These are phyloP conservation scores for Eulimnadia texana DNA, from an alignment of 1,140 invertebrate genomes.

Conservation along the genomic window DNA sequence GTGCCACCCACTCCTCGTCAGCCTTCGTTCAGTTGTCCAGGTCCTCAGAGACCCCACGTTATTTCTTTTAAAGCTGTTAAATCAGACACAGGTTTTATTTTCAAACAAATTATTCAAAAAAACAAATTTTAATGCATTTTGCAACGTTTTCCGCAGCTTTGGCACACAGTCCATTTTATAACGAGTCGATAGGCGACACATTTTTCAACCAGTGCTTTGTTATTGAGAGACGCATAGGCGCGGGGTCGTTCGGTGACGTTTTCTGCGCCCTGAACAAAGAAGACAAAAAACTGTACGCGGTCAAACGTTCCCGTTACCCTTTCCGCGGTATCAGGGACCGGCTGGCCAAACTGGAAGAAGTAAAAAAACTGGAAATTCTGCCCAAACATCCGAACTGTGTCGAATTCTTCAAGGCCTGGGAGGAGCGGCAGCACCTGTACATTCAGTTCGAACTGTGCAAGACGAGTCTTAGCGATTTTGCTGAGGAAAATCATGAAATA, in stretches of 20 bases:
- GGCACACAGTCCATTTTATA: constrained; percentile 23
- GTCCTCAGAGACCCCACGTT: background rate
- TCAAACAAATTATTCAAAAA: too few relatives aligned
- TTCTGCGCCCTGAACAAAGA: constrained; percentile 47
- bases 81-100: background rate
- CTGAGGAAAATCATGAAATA: constrained; percentile 33
- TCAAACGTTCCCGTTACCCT: constrained; percentile 45
- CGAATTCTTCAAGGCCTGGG: constrained; percentile 52
- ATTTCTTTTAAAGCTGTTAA: constrained; percentile 6
- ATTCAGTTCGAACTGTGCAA: constrained; percentile 56
- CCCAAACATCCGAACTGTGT: constrained; percentile 52
- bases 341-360: constrained; percentile 46
- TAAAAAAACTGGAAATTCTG: constrained; percentile 49
- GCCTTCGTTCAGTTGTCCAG: constrained; percentile 6
- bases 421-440: constrained; percentile 50
- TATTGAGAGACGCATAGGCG: constrained; percentile 43
- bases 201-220: constrained; percentile 51
- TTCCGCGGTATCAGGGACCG: constrained; percentile 44
- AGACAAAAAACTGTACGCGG: constrained; percentile 49
- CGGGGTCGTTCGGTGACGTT: constrained; percentile 59
- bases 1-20: background rate
- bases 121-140: too few relatives aligned
- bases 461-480: constrained; percentile 29
- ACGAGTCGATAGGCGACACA: constrained; percentile 23
- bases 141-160: constrained; percentile 3